These are phyloP conservation scores for Athene cunicularia DNA, from an alignment of 2,113 vertebrate genomes.

Conservation along the genomic window DNA sequence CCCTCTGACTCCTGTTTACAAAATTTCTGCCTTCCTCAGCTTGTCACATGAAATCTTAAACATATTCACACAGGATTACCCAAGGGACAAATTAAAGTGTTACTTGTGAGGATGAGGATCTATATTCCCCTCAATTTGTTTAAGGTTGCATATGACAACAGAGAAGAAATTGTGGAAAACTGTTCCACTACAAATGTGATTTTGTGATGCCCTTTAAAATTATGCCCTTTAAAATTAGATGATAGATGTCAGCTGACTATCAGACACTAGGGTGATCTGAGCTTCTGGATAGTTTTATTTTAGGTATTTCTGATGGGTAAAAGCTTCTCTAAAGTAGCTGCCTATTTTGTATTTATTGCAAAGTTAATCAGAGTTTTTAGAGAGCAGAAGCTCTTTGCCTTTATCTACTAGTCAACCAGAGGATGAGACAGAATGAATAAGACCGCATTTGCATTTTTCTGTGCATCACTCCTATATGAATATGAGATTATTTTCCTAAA, in stretches of 20 bases:
- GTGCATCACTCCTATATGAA: background rate
- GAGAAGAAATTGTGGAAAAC: background rate
- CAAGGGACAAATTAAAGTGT: background rate
- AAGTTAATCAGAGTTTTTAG: background rate
- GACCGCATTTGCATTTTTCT: background rate
- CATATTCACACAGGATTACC: background rate
- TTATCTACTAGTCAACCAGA: background rate
- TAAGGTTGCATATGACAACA: background rate
- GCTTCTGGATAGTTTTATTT: background rate
- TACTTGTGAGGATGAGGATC: background rate
- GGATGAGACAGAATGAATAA: background rate
- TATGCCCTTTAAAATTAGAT: background rate
- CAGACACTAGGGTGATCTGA: background rate
- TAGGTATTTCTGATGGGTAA: background rate
- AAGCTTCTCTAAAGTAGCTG: background rate
- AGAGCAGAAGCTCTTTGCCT: background rate
- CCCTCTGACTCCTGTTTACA: background rate
- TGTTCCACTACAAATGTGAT: background rate
- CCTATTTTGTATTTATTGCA: background rate
- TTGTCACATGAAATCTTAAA: background rate
- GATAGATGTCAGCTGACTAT: background rate
- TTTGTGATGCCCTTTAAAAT: background rate
- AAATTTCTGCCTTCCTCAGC: background rate
- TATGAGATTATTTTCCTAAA: background rate
- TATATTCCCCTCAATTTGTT: fast-evolving